Base-by-base conservation (phyloP, 2,797 vertebrate species). In the Champsocephalus gunnari region DNA sequence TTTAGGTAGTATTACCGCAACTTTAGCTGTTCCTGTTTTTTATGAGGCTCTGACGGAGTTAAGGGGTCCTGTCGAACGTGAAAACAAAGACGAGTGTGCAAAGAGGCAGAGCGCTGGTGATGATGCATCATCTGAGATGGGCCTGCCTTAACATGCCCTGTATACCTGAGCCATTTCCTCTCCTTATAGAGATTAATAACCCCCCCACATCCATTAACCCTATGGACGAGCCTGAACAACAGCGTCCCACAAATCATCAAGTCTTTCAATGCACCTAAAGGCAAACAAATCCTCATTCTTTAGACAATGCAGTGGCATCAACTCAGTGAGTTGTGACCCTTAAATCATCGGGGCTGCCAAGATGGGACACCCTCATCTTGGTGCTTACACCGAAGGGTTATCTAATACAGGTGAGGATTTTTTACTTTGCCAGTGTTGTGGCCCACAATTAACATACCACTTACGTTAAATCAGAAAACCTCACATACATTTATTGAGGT, bases 141-240 rank as follows among this genome's bases (percentile, higher is more conserved):
- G 17, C 34, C 56, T 58, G 34, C 58, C 61, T 64, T 75, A 83
- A 71, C 54, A 59, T 87, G 50, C 51, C 56, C 64, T 55, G 41
- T 77, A 48, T 79, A 75, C 65, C 66, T 43, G 53, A 34, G 24
- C 69, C 55, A 71, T 75, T 62, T 69, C 60, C 75, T 79, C 67
- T 73, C 63, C 71, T 82, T 79, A 82, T 83, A 58, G 76, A 91
- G 82, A 91, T 89, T 75, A 87, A 90, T 89, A 72, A 73, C 50
- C 78, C 67, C 34, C 7, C 66, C 34, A 66, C 43, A 71, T 48
- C 32, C 45, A 73, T 81, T 71, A 50, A 67, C 45, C 61, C 77
- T 41, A 44, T 58, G 66, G 71, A 69, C 7, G n/a, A 72, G 54
- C 58, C 62, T 57, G 12, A 60, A 64, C 73, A 32, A 76, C 38